phyloP scores from a whole-genome alignment of 2,797 vertebrate species.

The Thunnus albacares region DNA sequence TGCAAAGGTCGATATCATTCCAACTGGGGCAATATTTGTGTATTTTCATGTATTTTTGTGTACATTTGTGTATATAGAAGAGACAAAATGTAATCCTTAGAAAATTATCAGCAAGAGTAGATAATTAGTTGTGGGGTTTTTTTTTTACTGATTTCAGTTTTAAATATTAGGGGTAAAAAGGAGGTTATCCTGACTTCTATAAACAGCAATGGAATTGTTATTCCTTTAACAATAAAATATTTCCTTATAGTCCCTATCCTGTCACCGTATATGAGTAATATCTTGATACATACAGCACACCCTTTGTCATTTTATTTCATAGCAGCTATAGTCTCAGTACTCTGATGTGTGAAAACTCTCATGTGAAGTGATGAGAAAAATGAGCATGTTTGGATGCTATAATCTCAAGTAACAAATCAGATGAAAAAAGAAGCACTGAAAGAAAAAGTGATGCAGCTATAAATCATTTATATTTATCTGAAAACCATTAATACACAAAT shows the following conservation, averaged over 20 bases:
- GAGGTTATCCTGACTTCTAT: no score
- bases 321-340: neutral
- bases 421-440: constrained; percentile 16
- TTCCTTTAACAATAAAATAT: neutral
- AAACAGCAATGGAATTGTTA: neutral
- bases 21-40: neutral
- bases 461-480: constrained; percentile 13
- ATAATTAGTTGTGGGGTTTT: no score
- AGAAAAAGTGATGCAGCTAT: neutral
- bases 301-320: neutral
- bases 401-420: neutral
- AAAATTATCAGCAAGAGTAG: no score
- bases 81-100: neutral
- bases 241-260: neutral
- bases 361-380: neutral
- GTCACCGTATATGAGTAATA: neutral
- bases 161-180: neutral
- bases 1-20: neutral
- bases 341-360: neutral
- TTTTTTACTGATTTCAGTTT: constrained; percentile 7
- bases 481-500: no score
- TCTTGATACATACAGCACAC: neutral
- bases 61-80: constrained; percentile 54
- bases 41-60: constrained; percentile 34
- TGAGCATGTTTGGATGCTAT: neutral